These are phyloP conservation scores for Bilobella aurantiaca DNA, from an alignment of 1,140 invertebrate species.

Conservation along the genomic window DNA sequence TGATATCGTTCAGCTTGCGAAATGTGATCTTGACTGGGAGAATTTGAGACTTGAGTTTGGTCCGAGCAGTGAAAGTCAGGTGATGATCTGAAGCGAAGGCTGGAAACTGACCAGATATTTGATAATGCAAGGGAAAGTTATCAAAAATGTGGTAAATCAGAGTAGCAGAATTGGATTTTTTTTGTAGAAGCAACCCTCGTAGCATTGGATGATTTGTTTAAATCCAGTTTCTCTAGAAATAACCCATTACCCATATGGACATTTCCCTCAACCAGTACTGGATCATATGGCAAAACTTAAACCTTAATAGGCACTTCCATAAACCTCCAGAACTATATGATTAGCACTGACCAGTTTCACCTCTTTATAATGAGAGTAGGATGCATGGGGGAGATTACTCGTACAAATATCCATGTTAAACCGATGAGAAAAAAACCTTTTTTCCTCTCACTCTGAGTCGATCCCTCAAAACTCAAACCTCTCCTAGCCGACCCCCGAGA, in stretches of 20 bases:
- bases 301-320: too few species aligned
- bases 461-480: too few species aligned
- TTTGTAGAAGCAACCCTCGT: neutral
- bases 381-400: too few species aligned
- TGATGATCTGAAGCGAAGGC: neutral
- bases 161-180: neutral
- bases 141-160: neutral
- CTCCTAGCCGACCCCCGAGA: too few species aligned
- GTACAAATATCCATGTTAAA: too few species aligned
- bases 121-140: neutral
- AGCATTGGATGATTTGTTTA: neutral
- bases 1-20: neutral
- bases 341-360: too few species aligned
- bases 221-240: neutral
- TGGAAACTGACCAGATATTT: neutral
- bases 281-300: too few species aligned
- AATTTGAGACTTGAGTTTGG: neutral
- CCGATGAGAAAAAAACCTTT: too few species aligned
- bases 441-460: too few species aligned
- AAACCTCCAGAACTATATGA: too few species aligned
- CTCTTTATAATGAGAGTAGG: too few species aligned
- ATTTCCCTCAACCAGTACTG: too few species aligned
- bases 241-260: neutral
- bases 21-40: neutral
- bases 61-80: neutral